These are phyloP conservation scores for Morbakka virulenta DNA, from an alignment of 30 jellyfish, hydroid and myxozoan species.

Conservation along the genomic window DNA sequence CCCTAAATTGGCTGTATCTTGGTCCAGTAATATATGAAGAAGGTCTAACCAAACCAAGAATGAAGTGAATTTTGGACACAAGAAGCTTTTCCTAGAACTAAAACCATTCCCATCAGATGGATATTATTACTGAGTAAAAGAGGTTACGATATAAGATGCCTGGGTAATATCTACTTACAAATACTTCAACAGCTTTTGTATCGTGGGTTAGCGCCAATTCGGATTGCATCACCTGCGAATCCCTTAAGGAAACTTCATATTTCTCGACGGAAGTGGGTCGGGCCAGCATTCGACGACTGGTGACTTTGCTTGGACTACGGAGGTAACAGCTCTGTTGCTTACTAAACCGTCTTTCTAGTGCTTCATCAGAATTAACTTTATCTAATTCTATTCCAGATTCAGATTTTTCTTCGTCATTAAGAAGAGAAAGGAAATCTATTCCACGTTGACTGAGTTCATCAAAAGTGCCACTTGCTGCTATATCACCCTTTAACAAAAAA, in stretches of 20 bases:
- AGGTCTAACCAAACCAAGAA: not conserved
- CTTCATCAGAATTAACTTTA: slow-evolving; percentile 24
- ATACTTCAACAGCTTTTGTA: slow-evolving; percentile 32
- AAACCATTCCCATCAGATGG: too few species aligned
- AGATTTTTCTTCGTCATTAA: slow-evolving; percentile 29
- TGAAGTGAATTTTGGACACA: not conserved
- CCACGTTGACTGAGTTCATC: slow-evolving; percentile 50
- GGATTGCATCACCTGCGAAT: slow-evolving; percentile 45
- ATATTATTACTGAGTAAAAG: too few species aligned
- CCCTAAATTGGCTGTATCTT: too few species aligned
- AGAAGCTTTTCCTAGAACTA: not conserved
- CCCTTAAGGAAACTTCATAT: not conserved
- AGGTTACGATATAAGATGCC: too few species aligned
- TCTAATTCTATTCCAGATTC: slow-evolving; percentile 48
- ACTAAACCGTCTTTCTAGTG: slow-evolving; percentile 78
- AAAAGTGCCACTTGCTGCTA: slow-evolving; percentile 73
- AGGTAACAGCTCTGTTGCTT: slow-evolving; percentile 46
- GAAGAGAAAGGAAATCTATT: slow-evolving; percentile 58
- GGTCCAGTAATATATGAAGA: not conserved
- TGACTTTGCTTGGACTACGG: not conserved
- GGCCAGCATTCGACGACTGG: too few species aligned
- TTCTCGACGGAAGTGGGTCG: not conserved
- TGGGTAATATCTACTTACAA: too few species aligned
- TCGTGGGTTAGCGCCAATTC: slow-evolving; percentile 58
- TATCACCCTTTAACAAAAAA: slow-evolving; percentile 49